Evolutionary conservation across 2,113 vertebrate species (phyloP).

Genomic region (Noturus placidus): DNA sequence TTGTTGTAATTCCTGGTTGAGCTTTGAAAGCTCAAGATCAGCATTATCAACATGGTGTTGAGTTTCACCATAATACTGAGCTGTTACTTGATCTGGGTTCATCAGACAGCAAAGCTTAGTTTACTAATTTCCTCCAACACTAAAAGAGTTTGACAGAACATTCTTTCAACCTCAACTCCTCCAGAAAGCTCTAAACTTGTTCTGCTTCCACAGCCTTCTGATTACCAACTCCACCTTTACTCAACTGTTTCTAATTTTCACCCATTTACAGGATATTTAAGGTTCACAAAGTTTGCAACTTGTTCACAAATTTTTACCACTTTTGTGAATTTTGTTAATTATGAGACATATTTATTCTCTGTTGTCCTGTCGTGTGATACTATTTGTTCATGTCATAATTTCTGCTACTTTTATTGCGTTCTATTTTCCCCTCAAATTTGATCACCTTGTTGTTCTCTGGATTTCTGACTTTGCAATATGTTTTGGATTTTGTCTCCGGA

Average conservation of each 20-base stretch:
- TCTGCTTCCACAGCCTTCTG: neutral
- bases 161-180: neutral
- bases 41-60: constrained; percentile 4
- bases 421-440: neutral
- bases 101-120: constrained; percentile 11
- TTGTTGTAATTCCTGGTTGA: neutral
- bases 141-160: constrained; percentile 30
- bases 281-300: neutral
- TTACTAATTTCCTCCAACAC: neutral
- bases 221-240: neutral
- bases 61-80: constrained; percentile 1
- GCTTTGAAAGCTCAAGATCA: neutral
- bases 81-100: neutral
- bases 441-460: neutral
- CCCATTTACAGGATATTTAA: neutral
- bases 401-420: neutral
- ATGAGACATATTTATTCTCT: neutral
- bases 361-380: neutral
- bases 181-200: neutral
- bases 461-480: constrained; percentile 23
- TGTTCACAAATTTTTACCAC: neutral
- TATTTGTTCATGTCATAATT: neutral
- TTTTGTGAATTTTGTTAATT: constrained; percentile 1
- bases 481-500: neutral
- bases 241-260: neutral